phyloP scores from a whole-genome alignment of 2,888 invertebrate genomes.

The Lamellibrachia satsuma region DNA sequence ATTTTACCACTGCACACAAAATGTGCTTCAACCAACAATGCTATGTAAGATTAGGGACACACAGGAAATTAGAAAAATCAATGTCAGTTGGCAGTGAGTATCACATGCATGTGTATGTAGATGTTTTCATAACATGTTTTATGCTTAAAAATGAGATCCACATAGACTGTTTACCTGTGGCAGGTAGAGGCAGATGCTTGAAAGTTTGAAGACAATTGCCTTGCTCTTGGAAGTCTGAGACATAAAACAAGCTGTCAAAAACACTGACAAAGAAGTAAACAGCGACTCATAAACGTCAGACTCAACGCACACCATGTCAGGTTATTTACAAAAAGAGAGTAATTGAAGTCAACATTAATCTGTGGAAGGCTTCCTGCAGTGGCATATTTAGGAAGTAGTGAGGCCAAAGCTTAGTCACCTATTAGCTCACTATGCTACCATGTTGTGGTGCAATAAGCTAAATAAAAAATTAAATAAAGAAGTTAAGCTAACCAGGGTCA shows the following conservation, averaged over 20 bases:
- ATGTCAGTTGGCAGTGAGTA: not conserved
- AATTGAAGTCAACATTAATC: not conserved
- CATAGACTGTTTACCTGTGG: constrained; percentile 54
- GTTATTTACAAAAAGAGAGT: constrained; percentile 1
- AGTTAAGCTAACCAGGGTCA: too few species aligned
- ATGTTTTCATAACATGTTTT: not conserved
- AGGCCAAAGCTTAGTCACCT: too few species aligned
- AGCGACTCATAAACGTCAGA: not conserved
- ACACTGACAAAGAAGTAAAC: not conserved
- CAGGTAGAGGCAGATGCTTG: constrained; percentile 60
- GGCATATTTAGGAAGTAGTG: too few species aligned
- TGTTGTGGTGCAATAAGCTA: too few species aligned
- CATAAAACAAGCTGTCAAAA: constrained; percentile 8
- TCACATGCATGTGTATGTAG: not conserved
- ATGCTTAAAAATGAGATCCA: not conserved
- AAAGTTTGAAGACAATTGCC: constrained; percentile 59
- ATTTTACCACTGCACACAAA: too few species aligned
- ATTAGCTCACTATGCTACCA: too few species aligned
- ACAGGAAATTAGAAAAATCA: too few species aligned
- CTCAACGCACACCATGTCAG: constrained; percentile 17
- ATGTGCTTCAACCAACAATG: too few species aligned
- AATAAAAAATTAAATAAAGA: too few species aligned
- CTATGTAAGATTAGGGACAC: too few species aligned
- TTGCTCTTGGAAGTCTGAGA: constrained; percentile 58
- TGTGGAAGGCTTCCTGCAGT: too few species aligned